Conservation (phyloP, 1,140 invertebrate species). For the Batillaria attramentaria region DNA sequence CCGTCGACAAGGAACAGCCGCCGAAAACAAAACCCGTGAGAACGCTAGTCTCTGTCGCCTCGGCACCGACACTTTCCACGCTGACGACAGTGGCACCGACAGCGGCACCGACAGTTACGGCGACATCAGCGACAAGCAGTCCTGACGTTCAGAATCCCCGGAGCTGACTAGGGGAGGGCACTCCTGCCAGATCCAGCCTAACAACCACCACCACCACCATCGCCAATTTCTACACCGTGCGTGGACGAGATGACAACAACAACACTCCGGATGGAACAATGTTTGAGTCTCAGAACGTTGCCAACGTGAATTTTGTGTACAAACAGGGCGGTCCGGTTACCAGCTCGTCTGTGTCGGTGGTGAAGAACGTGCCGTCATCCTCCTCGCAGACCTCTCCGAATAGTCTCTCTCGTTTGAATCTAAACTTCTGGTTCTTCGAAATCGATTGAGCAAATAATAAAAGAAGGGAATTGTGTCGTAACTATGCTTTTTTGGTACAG, state of each 20-base stretch:
- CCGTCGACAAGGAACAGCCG: background rate
- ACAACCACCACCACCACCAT: conserved; percentile 8
- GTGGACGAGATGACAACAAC: background rate
- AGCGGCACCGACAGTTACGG: background rate
- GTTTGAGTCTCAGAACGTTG: background rate
- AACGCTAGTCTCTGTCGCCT: background rate
- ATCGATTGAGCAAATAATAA: conserved; percentile 1
- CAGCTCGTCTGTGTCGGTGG: background rate
- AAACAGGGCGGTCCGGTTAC: background rate
- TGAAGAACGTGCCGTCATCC: background rate
- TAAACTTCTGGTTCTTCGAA: conserved; percentile 14
- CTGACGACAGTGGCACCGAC: background rate
- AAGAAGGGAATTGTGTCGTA: too few species aligned
- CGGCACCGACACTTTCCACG: background rate
- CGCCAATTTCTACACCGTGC: background rate
- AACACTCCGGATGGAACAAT: background rate
- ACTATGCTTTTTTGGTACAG: too few species aligned
- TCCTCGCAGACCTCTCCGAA: background rate
- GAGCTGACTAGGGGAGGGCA: background rate
- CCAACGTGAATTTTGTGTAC: too few species aligned
- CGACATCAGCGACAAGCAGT: background rate
- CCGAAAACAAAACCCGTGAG: background rate
- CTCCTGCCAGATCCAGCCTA: background rate
- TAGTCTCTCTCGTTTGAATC: background rate
- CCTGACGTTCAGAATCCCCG: background rate